phyloP scores from a whole-genome alignment of 1,140 invertebrate genomes.

The Protaetia brevitarsis region DNA sequence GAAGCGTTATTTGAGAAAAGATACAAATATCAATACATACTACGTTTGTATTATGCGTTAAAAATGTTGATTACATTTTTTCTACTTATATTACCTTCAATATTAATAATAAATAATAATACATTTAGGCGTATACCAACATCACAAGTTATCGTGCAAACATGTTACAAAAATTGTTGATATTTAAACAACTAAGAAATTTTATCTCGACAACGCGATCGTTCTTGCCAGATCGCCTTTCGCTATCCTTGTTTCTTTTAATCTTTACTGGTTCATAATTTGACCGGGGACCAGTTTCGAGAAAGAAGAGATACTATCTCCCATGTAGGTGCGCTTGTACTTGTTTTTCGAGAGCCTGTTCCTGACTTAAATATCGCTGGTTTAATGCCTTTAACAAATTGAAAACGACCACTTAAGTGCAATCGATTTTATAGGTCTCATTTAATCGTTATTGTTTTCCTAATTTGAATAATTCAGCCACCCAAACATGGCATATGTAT shows the following conservation, averaged over 20 bases:
- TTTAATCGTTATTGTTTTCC: slow-evolving; percentile 11
- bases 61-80: too few species aligned
- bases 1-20: too few species aligned
- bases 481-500: not conserved
- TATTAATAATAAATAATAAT: too few species aligned
- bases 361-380: slow-evolving; percentile 32
- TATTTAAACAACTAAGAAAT: not conserved
- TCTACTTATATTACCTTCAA: too few species aligned
- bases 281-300: slow-evolving; percentile 27
- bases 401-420: slow-evolving; percentile 29
- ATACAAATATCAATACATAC: too few species aligned
- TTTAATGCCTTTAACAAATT: slow-evolving; percentile 34
- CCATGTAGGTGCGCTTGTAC: slow-evolving; percentile 37
- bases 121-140: too few species aligned
- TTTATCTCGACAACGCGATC: not conserved
- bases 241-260: slow-evolving; percentile 31
- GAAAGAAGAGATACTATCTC: slow-evolving; percentile 29
- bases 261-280: slow-evolving; percentile 33
- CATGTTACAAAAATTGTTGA: not conserved
- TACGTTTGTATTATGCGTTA: too few species aligned
- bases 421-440: slow-evolving; percentile 7
- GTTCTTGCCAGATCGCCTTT: not conserved
- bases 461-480: slow-evolving; percentile 8
- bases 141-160: too few species aligned
- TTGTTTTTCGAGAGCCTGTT: slow-evolving; percentile 30